Base-by-base conservation (phyloP, 2,888 invertebrate genomes). In the Dolichomitus sp. region DNA sequence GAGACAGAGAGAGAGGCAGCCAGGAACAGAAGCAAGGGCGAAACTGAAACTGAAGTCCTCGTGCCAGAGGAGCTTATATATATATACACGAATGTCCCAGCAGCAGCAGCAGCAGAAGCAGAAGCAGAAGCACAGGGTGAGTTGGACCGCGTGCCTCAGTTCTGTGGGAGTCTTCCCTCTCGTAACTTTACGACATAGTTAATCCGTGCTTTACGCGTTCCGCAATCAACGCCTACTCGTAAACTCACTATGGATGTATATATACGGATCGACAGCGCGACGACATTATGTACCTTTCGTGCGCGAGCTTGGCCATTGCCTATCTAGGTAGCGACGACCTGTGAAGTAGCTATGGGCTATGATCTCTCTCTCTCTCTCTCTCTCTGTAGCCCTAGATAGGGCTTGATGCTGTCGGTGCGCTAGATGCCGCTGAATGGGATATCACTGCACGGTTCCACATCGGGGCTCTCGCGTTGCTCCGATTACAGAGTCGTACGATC, bases 191-290 rank as follows among this genome's bases (percentile, higher is more conserved):
- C 87, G 87, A 80, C 84, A 76, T 80, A 73, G 77, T 86, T 84
- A 86, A 88, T 87, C 85, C 86, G 84, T 83, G 83, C 81, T 86
- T 88, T 85, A 86, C 87, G 84, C 83, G 85, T 82, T 87, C 80
- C 84, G 81, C 87, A 81, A 85, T 86, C 84, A 85, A 85, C 82
- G 80, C 85, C 83, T 82, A 50, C 75, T 84, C 86, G 85, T 87
- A 85, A 86, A 87, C 59, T 57, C 76, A 52, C 48, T 59, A 37
- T 52, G n/a, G 59, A 23, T 33, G n/a, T 12, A 17, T 17, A 52
- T 57, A 68, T 73, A 80, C 81, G 80, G 50, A 81, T 81, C 80
- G 79, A 70, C 66, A 68, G 66, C 61, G 42, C 50, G 52, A 61
- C 66, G 73, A 80, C 75, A 77, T 78, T 75, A 80, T 45, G 54